Evolutionary conservation across 2,888 invertebrate species (phyloP).

Genomic region (Raillietiella orientalis): DNA sequence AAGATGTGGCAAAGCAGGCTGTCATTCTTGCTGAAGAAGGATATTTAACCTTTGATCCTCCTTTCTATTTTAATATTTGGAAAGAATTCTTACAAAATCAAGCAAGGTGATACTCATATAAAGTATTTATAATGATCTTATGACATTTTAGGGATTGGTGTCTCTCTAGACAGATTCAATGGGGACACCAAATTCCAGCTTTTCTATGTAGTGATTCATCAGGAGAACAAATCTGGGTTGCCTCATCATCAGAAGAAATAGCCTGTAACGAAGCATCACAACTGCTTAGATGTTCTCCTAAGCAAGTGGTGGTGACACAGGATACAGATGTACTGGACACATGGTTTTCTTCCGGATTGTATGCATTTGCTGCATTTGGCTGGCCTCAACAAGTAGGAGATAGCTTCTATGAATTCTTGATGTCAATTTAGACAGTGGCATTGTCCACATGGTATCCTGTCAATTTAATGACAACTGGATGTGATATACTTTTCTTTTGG

Average conservation of each 20-base stretch:
- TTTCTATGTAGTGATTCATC: neutral
- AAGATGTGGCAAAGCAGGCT: no score
- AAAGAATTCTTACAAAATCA: no score
- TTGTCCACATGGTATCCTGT: no score
- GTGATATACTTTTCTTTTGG: neutral
- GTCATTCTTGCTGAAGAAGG: no score
- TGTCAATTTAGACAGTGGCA: no score
- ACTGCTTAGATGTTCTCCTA: neutral
- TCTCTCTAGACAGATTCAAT: neutral
- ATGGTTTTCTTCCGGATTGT: neutral
- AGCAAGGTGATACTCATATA: no score
- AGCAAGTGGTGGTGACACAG: neutral
- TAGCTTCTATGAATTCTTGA: no score
- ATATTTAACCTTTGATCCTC: no score
- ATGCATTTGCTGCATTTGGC: neutral
- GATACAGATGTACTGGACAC: neutral
- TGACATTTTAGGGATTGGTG: constrained; percentile 1
- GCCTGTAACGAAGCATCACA: neutral
- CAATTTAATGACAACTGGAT: neutral
- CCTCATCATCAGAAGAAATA: neutral
- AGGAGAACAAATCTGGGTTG: neutral
- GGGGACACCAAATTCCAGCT: neutral
- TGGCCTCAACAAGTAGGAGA: neutral
- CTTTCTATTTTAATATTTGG: no score
- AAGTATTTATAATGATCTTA: no score